phyloP scores from a whole-genome alignment of 2,113 vertebrate species.

The Aviceda subcristata region DNA sequence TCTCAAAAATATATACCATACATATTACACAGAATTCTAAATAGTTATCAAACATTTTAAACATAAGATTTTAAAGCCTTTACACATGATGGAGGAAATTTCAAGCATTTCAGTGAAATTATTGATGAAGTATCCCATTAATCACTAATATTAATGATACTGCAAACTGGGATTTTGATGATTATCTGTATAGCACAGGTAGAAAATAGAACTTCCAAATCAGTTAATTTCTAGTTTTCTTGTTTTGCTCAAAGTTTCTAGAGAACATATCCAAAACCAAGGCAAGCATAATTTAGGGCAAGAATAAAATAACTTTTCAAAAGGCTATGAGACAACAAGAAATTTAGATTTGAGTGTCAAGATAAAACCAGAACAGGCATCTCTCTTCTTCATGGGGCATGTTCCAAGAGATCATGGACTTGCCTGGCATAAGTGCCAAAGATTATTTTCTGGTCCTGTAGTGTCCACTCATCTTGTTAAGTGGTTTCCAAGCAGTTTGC shows the following conservation, averaged over 20 bases:
- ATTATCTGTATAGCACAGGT: background rate
- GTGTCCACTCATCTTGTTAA: background rate
- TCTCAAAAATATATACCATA: background rate
- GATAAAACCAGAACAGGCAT: background rate
- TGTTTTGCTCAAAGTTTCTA: background rate
- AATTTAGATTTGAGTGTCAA: background rate
- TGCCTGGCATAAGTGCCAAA: background rate
- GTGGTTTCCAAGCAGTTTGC: background rate
- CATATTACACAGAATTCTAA: background rate
- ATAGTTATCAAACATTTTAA: background rate
- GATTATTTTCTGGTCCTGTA: background rate
- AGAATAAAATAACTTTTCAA: background rate
- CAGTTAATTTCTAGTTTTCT: background rate
- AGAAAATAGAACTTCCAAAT: background rate
- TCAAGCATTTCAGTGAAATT: background rate
- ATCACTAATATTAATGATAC: background rate
- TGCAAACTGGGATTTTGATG: background rate
- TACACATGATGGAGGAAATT: background rate
- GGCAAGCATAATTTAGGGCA: background rate
- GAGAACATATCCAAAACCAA: background rate
- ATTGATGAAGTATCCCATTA: background rate
- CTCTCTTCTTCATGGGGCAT: background rate
- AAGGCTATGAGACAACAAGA: background rate
- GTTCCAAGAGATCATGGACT: background rate
- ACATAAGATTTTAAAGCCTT: background rate